Conservation (phyloP, 1,140 invertebrate genomes). For the Nymphalis io region DNA sequence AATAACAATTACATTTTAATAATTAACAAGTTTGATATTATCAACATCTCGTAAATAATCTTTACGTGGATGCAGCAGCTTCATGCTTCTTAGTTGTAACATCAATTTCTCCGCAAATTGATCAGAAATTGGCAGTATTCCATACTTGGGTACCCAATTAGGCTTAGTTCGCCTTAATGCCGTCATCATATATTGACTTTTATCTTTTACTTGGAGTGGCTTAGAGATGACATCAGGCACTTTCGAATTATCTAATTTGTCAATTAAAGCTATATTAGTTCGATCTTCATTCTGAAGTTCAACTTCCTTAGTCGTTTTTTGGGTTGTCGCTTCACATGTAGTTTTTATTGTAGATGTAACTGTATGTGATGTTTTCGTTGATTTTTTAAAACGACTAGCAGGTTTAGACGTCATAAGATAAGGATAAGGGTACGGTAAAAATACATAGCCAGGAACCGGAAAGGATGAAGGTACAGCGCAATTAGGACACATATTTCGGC, state of each 20-base stretch:
- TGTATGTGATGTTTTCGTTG: slow-evolving; percentile 18
- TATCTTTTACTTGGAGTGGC: slow-evolving; percentile 28
- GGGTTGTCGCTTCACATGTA: slow-evolving; percentile 27
- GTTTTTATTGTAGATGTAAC: slow-evolving; percentile 26
- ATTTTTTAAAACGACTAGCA: slow-evolving; percentile 1
- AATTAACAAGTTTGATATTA: slow-evolving; percentile 19
- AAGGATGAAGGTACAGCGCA: slow-evolving; percentile 34
- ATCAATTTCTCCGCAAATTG: slow-evolving; percentile 46
- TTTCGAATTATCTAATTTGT: slow-evolving; percentile 9
- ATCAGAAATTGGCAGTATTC: slow-evolving; percentile 46
- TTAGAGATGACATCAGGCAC: not conserved
- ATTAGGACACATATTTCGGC: slow-evolving; percentile 44
- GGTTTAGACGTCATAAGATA: slow-evolving; percentile 32
- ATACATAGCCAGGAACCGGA: slow-evolving; percentile 34
- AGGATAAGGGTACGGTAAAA: slow-evolving; percentile 54
- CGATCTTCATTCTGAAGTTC: slow-evolving; percentile 2
- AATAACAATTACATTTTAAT: not conserved
- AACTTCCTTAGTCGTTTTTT: slow-evolving; percentile 12
- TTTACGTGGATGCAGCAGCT: slow-evolving; percentile 41
- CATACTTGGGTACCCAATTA: slow-evolving; percentile 47
- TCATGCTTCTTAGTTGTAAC: slow-evolving; percentile 44
- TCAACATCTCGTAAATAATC: slow-evolving; percentile 33
- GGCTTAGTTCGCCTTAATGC: slow-evolving; percentile 54
- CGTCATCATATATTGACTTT: slow-evolving; percentile 48
- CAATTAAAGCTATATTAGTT: slow-evolving; percentile 1